These are phyloP conservation scores for Margarornis squamiger DNA, from an alignment of 2,797 vertebrate species.

Conservation along the genomic window DNA sequence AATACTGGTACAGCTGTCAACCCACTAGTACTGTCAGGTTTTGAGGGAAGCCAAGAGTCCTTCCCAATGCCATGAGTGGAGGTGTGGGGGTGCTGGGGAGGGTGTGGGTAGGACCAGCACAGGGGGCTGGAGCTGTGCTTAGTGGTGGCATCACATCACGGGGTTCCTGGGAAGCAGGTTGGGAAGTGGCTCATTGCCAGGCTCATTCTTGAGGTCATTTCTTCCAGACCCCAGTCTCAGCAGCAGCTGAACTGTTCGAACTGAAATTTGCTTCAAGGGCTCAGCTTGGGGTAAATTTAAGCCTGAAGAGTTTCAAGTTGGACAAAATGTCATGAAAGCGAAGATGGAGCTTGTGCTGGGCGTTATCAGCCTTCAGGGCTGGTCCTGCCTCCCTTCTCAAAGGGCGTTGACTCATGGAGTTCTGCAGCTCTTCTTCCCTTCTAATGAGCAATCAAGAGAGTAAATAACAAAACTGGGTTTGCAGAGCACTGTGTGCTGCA, in stretches of 20 bases:
- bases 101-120: background rate
- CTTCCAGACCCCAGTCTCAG: background rate
- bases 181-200: background rate
- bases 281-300: background rate
- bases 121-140: background rate
- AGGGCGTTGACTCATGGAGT: background rate
- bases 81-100: background rate
- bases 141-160: background rate
- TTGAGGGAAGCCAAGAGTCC: background rate
- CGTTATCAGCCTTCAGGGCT: background rate
- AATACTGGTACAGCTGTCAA: background rate
- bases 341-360: background rate
- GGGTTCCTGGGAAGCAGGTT: background rate
- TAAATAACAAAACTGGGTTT: background rate
- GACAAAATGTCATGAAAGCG: background rate
- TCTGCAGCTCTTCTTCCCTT: background rate
- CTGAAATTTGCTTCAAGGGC: background rate
- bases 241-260: background rate
- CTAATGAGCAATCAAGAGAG: background rate
- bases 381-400: background rate
- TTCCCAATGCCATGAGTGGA: background rate
- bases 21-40: fast-evolving
- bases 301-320: background rate
- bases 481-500: background rate
- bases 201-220: background rate